Evolutionary conservation across 1,140 invertebrate genomes (phyloP), one percentile per base, ranked within the genome.

Genomic region (Bombus superbus): DNA sequence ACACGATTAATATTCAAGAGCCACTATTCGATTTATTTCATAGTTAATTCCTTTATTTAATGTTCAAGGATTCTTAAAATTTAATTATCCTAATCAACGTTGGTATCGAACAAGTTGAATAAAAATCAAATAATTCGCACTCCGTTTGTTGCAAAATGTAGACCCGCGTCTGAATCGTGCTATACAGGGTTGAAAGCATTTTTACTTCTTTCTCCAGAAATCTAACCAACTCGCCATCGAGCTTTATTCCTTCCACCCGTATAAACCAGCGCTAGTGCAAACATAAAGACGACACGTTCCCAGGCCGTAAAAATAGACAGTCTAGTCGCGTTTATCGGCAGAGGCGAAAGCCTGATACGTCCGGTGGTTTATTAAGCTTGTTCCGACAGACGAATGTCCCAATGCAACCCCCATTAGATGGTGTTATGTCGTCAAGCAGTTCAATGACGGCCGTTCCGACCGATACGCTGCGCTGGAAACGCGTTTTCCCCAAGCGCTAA

Each of bases 321-420:
- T 3, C 18, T n/a, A 40, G 38, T 28, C 35, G 13, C 32, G 66
- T 80, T 80, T n/a, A 59, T 59, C 74, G 25, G 59, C 25, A 13
- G 6, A 1, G 2, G 66, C 25, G 22, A 10, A 4, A n/a, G 35
- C 22, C 25, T 76, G 25, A 28, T 28, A 28, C 57, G 25, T 1
- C 9, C 18, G n/a, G 2, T 15, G 10, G 4, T 53, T 22, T 10
- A 11, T 64, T 35, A 44, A 79, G 22, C n/a, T 47, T 35, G n/a
- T n/a, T 4, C n/a, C 3, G 40, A 28, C 40, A 5, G 42, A 72
- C 22, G 42, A 53, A 57, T 44, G 59, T 83, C 73, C 64, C 42
- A 77, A 86, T 76, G 73, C 66, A 72, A 6, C 62, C n/a, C 42
- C 85, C 81, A 86, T 86, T 86, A 86, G 73, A 32, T n/a, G 75